Evolutionary conservation across 2,797 vertebrate genomes (phyloP), one percentile per base, ranked within the genome.

Genomic region (Schizopygopsis pylzovi): DNA sequence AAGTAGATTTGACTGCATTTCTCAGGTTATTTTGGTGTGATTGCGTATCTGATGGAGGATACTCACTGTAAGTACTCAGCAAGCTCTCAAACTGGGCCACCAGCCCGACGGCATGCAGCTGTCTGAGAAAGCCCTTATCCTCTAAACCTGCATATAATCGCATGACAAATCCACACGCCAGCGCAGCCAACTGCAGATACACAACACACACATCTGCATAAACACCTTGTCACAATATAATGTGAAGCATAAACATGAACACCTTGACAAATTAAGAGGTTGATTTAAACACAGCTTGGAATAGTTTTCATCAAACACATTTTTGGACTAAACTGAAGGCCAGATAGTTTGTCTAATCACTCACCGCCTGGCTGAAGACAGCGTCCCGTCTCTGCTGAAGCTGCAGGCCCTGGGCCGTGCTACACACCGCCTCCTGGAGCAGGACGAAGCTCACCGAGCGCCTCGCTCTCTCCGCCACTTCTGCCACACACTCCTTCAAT

Each of bases 61-160:
- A 97, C 98, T 98, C 92, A 99, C 98, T 99, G 63, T 99, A 98
- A 0, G 98, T 99, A 89, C 98, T 99, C 75, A 99, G 97, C 33
- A 99, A 95, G 86, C 98, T 97, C 94, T 99, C 98, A 81, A 98
- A 99, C 81, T 99, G 97, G 65, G 97, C 97, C 4, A 99, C 92
- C 88, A 99, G 90, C 15, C 98, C 98, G 77, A 98, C 97, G 0
- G 95, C 95, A 83, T 97, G 96, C 81, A 99, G 98, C 92, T 99
- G 98, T 85, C 93, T 95, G 22, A 99, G 94, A 92, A 99, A 99
- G 83, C 94, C 94, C 91, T 96, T 96, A 90, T 99, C 98, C 5
- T 95, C 95, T 90, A 98, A 93, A 92, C 97, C 95, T 4, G 98
- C 94, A 22, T 98, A 97, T 79, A 99, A 79, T 85, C 96, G 97